Conservation (phyloP, 2,113 vertebrate species). For the Circaetus gallicus region DNA sequence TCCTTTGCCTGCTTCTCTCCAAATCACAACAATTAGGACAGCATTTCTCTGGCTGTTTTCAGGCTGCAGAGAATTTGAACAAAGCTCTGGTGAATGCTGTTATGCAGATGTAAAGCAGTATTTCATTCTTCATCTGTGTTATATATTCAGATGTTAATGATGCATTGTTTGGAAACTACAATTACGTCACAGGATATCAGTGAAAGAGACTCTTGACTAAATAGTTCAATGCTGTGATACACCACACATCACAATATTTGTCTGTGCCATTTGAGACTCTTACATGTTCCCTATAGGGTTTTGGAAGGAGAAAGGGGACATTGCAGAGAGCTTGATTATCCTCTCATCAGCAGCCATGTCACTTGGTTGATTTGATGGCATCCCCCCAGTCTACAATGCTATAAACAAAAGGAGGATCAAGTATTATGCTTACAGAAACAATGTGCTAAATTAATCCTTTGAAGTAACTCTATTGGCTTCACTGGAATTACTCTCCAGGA, state of each 20-base stretch:
- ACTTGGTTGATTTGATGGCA: neutral
- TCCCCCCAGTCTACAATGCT: neutral
- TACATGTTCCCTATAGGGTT: neutral
- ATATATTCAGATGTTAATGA: neutral
- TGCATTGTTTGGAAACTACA: neutral
- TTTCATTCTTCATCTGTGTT: neutral
- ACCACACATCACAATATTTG: neutral
- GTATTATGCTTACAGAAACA: neutral
- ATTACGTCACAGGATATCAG: neutral
- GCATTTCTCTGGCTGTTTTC: neutral
- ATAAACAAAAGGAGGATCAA: neutral
- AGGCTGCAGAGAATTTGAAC: neutral
- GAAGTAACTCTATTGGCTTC: neutral
- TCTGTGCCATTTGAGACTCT: neutral
- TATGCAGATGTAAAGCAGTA: neutral
- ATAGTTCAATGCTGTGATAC: rapidly evolving
- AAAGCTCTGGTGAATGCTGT: neutral
- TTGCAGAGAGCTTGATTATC: neutral
- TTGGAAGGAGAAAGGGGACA: neutral
- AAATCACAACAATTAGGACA: neutral
- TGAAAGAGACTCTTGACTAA: neutral
- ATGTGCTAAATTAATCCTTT: neutral
- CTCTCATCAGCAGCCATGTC: neutral
- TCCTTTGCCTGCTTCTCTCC: neutral
- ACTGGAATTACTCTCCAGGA: neutral